These are phyloP conservation scores for Gadus macrocephalus DNA, from an alignment of 2,113 vertebrate genomes.

Conservation along the genomic window DNA sequence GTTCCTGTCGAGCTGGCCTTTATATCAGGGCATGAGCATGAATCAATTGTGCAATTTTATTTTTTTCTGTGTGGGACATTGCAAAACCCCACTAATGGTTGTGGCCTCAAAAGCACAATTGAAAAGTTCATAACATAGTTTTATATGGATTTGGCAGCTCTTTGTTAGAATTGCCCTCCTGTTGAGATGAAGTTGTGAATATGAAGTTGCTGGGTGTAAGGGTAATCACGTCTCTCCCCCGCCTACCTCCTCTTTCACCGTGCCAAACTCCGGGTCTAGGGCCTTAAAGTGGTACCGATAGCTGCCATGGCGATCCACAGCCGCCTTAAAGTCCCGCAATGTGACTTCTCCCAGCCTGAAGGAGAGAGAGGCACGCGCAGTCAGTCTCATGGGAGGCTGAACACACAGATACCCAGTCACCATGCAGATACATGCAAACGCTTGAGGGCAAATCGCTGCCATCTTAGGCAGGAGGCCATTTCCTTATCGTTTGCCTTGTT, in stretches of 20 bases:
- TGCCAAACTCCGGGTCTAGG: conserved; percentile 96
- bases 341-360: conserved; percentile 91
- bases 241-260: conserved; percentile 94
- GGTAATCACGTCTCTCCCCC: conserved; percentile 24
- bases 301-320: conserved; percentile 88
- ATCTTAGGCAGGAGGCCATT: too few relatives aligned
- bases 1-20: not conserved
- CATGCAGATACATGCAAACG: too few relatives aligned
- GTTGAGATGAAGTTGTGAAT: conserved; percentile 19
- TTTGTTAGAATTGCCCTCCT: conserved; percentile 6
- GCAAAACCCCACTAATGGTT: too few relatives aligned
- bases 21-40: not conserved
- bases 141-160: conserved; percentile 27
- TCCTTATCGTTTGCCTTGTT: too few relatives aligned
- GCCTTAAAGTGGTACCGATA: conserved; percentile 98
- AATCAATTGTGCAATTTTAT: not conserved
- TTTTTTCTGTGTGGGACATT: not conserved
- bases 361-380: conserved; percentile 4
- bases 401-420: too few relatives aligned
- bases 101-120: not conserved
- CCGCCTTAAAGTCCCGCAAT: conserved; percentile 90
- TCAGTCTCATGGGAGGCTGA: too few relatives aligned
- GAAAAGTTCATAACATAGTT: conserved; percentile 31
- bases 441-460: too few relatives aligned
- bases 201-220: conserved; percentile 1